These are phyloP conservation scores for Metallyticus violacea DNA, from an alignment of 2,888 invertebrate genomes.

Conservation along the genomic window DNA sequence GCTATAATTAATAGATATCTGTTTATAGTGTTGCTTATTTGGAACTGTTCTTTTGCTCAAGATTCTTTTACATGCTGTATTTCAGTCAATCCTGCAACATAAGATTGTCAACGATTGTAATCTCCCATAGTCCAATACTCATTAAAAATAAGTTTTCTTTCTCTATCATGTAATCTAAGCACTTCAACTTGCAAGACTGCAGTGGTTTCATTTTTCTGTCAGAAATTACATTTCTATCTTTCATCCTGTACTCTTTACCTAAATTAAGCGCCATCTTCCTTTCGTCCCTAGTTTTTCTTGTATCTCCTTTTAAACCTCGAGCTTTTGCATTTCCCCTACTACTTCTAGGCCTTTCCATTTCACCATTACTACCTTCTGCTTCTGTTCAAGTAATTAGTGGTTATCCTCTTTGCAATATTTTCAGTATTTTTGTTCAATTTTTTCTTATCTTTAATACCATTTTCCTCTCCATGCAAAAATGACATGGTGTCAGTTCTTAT, in stretches of 20 bases:
- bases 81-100: not conserved
- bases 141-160: not conserved
- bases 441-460: no score
- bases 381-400: not conserved
- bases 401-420: no score
- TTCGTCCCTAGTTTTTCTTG: not conserved
- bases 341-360: no score
- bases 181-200: not conserved
- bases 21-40: not conserved
- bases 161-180: not conserved
- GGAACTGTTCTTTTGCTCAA: not conserved
- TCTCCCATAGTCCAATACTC: not conserved
- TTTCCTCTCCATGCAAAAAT: no score
- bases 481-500: no score
- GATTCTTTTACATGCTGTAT: not conserved
- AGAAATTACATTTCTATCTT: not conserved
- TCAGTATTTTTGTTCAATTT: no score
- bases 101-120: not conserved
- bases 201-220: not conserved
- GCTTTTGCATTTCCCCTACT: no score
- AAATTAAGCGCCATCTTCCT: not conserved
- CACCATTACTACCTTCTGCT: not conserved
- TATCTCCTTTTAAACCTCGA: not conserved
- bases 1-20: no score
- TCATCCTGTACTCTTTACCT: not conserved